Base-by-base conservation (phyloP, 2,113 vertebrate species). In the Perca flavescens region DNA sequence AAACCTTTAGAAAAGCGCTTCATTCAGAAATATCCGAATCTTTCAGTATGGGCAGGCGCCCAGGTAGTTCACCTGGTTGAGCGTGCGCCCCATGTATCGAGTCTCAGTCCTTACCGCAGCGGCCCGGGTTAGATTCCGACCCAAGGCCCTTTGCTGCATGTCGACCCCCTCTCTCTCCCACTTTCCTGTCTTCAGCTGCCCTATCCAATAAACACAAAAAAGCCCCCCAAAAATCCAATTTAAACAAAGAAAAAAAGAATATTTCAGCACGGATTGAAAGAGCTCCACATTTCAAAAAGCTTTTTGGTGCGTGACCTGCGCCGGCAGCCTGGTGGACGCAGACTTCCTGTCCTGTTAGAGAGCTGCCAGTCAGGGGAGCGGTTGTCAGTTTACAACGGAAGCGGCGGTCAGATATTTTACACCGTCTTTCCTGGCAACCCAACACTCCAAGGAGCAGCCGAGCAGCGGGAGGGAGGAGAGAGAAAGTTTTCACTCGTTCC, bases 351-450 rank as follows among this genome's bases (percentile, higher is more conserved):
- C 73, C 80, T 22, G 86, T 12, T 68, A 12, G 56, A 53, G 76
- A 91, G 83, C 85, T 86, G 90, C 79, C 91, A 87, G 77, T 92
- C 88, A 83, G 72, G 31, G 61, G 69, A 74, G 71, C 77, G 15
- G 65, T 78, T 66, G 88, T 93, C 88, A 77, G 19, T 86, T 88
- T 76, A 28, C 85, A 88, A 40, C 91, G 90, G 93, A 93, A 93
- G 82, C 86, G 8, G 66, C 21, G 2, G 17, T 10, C 0, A 47
- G 90, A 93, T 80, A 92, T 88, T 87, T 91, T 86, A 94, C 83
- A 89, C 89, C 88, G 36, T 80, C 80, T n/a, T 92, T 92, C 90
- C 91, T 91, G 91, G 92, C 92, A 92, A 90, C 87, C 36, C 79
- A 75, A 91, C 69, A 58, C 91, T 64, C 15, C 82, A 19, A 40